A percentile compares a stretch with the other conserved stretches of the same genome.
phyloP scores from a whole-genome alignment of 2,888 invertebrate species.

The Amphipyra tragopoginis region DNA sequence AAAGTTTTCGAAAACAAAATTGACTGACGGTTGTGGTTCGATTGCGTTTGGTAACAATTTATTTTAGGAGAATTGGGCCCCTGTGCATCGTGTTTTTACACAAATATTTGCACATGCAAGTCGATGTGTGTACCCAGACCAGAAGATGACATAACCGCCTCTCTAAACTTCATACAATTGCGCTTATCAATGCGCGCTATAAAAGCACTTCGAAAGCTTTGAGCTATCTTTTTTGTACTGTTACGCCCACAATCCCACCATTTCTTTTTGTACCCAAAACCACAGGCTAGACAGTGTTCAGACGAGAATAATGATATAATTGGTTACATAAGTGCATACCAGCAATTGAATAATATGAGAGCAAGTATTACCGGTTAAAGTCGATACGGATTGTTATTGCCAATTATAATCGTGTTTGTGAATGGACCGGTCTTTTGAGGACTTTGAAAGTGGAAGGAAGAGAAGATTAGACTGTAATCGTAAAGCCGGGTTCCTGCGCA shows the following conservation, averaged over 20 bases:
- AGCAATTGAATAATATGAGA: slow-evolving; percentile 41
- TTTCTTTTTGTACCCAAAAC: slow-evolving; percentile 1
- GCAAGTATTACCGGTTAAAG: slow-evolving; percentile 36
- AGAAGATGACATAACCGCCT: too few relatives aligned
- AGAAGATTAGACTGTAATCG: not conserved
- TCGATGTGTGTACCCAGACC: too few relatives aligned
- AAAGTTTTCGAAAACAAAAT: too few relatives aligned
- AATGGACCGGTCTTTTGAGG: slow-evolving; percentile 14
- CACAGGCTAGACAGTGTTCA: slow-evolving; percentile 29
- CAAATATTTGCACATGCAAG: too few relatives aligned
- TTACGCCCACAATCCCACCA: not conserved
- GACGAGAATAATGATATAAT: slow-evolving; percentile 45
- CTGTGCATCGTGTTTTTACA: too few relatives aligned
- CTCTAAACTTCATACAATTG: too few relatives aligned
- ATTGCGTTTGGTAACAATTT: too few relatives aligned
- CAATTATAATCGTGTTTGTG: slow-evolving; percentile 16
- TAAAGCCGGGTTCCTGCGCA: not conserved
- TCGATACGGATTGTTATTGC: slow-evolving; percentile 6
- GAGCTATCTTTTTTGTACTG: not conserved
- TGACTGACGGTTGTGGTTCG: too few relatives aligned
- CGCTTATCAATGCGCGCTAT: too few relatives aligned
- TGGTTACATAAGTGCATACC: slow-evolving; percentile 39
- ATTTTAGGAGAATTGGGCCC: too few relatives aligned
- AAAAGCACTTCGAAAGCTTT: too few relatives aligned
- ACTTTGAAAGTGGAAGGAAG: slow-evolving; percentile 12